These are phyloP conservation scores for Vicugna pacos DNA, from an alignment of 2,113 vertebrate genomes.

Conservation along the genomic window DNA sequence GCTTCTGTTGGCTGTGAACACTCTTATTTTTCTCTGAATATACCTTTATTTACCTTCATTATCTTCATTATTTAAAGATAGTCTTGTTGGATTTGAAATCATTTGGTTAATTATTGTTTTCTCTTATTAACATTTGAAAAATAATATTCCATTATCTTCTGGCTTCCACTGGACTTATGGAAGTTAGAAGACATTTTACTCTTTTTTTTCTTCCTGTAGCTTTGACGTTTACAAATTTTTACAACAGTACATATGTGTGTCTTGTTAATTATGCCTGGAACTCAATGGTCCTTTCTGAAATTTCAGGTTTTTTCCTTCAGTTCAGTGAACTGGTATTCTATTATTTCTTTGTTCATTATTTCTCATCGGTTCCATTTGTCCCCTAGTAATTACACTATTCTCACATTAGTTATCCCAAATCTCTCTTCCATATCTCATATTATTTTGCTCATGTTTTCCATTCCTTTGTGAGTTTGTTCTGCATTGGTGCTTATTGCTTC, in stretches of 20 bases:
- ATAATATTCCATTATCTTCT: not conserved
- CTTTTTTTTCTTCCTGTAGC: not conserved
- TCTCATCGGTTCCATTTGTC: conserved; percentile 55
- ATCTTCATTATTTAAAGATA: not conserved
- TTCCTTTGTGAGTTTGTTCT: conserved; percentile 60
- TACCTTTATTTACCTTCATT: not conserved
- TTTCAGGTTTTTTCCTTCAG: conserved; percentile 33
- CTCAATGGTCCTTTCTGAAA: not conserved
- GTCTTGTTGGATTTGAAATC: not conserved
- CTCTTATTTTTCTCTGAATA: not conserved
- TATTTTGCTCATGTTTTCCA: conserved; percentile 50
- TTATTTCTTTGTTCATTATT: conserved; percentile 60
- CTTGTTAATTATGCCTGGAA: conserved; percentile 60
- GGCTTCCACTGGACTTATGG: not conserved
- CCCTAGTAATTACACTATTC: conserved; percentile 50
- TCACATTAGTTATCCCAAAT: not conserved
- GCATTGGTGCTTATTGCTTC: conserved; percentile 20
- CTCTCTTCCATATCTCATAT: conserved; percentile 20
- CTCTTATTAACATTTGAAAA: conserved; percentile 15
- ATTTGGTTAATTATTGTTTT: not conserved
- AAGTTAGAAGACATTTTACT: conserved; percentile 5
- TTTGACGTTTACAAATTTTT: conserved; percentile 46
- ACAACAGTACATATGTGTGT: not conserved
- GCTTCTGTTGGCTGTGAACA: not conserved
- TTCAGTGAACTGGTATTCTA: conserved; percentile 47